Conservation (phyloP, 2,113 vertebrate species). For the Odobenus rosmarus region DNA sequence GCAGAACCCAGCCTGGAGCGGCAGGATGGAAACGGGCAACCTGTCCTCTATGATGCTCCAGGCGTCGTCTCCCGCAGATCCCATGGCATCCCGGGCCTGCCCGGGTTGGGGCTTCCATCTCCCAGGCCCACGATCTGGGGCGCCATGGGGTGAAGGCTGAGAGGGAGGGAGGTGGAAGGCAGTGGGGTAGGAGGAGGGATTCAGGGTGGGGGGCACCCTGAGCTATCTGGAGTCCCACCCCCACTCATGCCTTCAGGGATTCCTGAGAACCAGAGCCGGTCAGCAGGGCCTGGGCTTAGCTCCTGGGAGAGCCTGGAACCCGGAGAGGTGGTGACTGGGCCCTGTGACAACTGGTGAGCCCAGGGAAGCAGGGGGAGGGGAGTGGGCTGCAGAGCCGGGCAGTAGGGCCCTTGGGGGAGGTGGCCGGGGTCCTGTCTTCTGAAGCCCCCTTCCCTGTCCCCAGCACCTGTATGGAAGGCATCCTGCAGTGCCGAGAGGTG, state of each 20-base stretch:
- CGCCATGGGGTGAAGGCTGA: too few relatives aligned
- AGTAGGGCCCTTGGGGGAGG: rapidly evolving
- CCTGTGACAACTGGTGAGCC: conserved; percentile 91
- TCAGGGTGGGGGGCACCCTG: background rate
- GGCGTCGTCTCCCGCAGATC: background rate
- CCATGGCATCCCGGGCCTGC: background rate
- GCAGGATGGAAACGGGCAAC: background rate
- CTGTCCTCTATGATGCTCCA: background rate
- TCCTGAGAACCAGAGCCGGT: conserved; percentile 79
- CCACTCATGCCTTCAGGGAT: conserved; percentile 35
- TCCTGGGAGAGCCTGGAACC: conserved; percentile 88
- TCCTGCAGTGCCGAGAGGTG: conserved; percentile 86
- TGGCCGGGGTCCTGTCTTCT: background rate
- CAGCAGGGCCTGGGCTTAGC: conserved; percentile 79
- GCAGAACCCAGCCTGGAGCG: background rate
- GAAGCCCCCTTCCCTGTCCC: background rate
- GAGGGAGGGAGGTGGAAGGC: background rate
- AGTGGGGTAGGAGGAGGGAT: too few relatives aligned
- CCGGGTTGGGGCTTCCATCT: background rate
- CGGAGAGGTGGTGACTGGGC: conserved; percentile 86
- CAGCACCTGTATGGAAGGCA: conserved; percentile 90
- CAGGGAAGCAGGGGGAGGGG: too few relatives aligned
- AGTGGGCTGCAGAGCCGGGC: rapidly evolving
- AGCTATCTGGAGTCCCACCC: rapidly evolving
- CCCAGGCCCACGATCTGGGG: background rate